Evolutionary conservation across 2,113 vertebrate genomes (phyloP), one percentile per base, ranked within the genome.

Genomic region (Albula goreensis): DNA sequence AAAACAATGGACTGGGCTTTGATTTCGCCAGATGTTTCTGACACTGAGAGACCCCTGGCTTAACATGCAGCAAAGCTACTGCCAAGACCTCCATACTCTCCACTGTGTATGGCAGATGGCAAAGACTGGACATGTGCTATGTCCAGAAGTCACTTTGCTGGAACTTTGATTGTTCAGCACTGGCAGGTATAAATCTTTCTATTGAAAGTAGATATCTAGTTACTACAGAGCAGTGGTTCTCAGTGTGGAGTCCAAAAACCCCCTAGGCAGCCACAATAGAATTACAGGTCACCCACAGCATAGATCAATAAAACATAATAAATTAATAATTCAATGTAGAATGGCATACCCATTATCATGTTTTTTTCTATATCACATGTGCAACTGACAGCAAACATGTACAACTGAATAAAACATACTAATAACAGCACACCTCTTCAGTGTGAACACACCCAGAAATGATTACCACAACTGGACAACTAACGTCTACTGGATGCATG

Each of bases 11-110:
- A 48, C 22, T 56, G 25, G 31, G 31, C 31, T n/a, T 19, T 85
- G 41, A 48, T 50, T 25, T 63, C 12, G 31, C 56, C 85, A 85
- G 48, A 85, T 81, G 79, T 25, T 85, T 56, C 15, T 41, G 79
- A 31, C 53, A 85, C 17, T 19, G 22, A 81, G 56, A 80, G 10
- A 83, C 11, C 52, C 52, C 56, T 83, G 31, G 52, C 53, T 48
- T 22, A 48, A n/a, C 17, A n/a, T n/a, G n/a, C 51, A 53, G 19
- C 5, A 52, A 81, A 8, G 15, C 80, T 50, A 81, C 19, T 11
- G 19, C 50, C 50, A 81, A 5, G 19, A 53, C 80, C n/a, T 17
- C 3, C 10, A 15, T 56, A 3, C 52, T 10, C n/a, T 53, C 80
- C 4, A 10, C 10, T 52, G 3, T 79, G 63, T n/a, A 74, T n/a